Evolutionary conservation across 2,113 vertebrate genomes (phyloP).

Genomic region (Rafetus swinhoei): DNA sequence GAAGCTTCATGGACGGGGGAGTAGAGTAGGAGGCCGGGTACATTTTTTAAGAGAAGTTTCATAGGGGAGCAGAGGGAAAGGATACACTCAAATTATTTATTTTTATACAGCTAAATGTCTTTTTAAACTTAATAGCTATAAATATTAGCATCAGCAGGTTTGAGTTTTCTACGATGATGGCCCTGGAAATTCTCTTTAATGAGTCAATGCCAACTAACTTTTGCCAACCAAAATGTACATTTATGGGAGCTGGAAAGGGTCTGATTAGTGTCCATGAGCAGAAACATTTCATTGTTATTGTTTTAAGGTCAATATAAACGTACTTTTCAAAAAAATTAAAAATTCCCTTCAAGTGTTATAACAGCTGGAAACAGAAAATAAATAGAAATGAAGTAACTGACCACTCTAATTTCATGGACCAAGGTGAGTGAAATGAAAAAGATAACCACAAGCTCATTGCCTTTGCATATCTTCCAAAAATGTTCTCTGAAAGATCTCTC

Average conservation of each 20-base stretch:
- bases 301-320: not conserved
- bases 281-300: not conserved
- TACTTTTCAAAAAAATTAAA: not conserved
- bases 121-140: not conserved
- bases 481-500: not conserved
- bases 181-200: not conserved
- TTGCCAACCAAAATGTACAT: not conserved
- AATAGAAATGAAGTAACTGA: not conserved
- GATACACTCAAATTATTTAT: not conserved
- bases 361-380: not conserved
- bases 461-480: not conserved
- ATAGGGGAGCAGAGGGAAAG: not conserved
- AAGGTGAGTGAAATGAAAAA: slow-evolving; percentile 11
- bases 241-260: not conserved
- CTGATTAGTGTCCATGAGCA: not conserved
- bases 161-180: not conserved
- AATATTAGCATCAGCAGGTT: not conserved
- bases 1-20: fast-evolving
- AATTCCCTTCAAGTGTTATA: not conserved
- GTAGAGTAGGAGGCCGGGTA: not conserved
- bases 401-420: not conserved
- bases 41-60: not conserved
- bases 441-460: not conserved
- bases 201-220: not conserved
- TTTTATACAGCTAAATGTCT: not conserved